Evolutionary conservation across 2,113 vertebrate genomes (phyloP).

Genomic region (Cichladusa arquata): DNA sequence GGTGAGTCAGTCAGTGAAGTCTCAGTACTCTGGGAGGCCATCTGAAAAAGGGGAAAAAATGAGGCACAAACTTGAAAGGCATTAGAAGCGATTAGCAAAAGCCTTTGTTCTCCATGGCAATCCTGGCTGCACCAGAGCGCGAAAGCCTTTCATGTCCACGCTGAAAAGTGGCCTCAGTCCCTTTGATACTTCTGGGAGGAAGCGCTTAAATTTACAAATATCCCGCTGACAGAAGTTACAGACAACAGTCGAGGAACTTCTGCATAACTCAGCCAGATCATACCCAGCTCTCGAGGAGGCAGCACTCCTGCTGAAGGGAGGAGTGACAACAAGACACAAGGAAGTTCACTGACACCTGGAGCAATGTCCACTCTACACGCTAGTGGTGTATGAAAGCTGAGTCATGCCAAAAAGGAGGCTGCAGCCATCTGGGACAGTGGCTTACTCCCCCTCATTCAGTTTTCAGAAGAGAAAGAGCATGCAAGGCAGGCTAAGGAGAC

Average conservation of each 20-base stretch:
- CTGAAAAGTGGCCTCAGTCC: slow-evolving; percentile 49
- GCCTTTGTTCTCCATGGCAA: slow-evolving; percentile 60
- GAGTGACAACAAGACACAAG: neutral
- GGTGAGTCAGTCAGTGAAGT: slow-evolving; percentile 49
- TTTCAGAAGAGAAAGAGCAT: neutral
- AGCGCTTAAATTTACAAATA: slow-evolving; percentile 36
- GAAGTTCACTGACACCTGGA: neutral
- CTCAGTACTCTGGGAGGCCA: slow-evolving; percentile 42
- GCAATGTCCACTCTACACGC: neutral
- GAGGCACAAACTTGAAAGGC: slow-evolving; percentile 64
- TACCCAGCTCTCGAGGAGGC: neutral
- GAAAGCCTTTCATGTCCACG: slow-evolving; percentile 50
- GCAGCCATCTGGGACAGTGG: neutral
- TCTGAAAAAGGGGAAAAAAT: slow-evolving; percentile 50
- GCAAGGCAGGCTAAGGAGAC: neutral
- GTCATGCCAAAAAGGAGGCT: neutral
- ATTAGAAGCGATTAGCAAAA: slow-evolving; percentile 55
- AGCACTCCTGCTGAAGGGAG: neutral
- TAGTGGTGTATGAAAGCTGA: neutral
- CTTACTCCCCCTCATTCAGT: neutral
- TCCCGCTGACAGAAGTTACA: slow-evolving; percentile 14
- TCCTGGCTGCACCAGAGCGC: neutral
- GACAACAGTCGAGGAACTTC: slow-evolving; percentile 25
- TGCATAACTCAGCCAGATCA: neutral
- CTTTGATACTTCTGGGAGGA: slow-evolving; percentile 57